A percentile compares a stretch with the other conserved stretches of the same genome.
phyloP scores from a whole-genome alignment of 2,113 vertebrate genomes.

The Eretmochelys imbricata region DNA sequence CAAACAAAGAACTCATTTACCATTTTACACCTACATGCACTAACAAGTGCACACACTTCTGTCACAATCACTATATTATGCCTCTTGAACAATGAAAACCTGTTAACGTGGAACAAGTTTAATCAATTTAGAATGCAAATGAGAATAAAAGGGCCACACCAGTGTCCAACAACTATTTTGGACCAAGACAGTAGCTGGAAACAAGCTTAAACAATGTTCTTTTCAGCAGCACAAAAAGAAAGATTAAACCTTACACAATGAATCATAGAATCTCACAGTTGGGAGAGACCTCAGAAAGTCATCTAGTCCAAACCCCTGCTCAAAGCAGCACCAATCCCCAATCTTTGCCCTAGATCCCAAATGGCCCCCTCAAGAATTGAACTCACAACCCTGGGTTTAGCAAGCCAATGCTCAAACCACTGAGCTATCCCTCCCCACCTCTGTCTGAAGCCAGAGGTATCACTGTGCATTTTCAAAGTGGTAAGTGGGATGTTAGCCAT shows the following conservation, averaged over 20 bases:
- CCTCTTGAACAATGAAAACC: constrained; percentile 49
- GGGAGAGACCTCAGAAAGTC: too few relatives aligned
- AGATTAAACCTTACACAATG: neutral
- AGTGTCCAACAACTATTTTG: neutral
- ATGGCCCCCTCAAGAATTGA: too few relatives aligned
- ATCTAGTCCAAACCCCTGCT: too few relatives aligned
- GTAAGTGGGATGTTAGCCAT: neutral
- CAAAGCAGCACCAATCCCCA: too few relatives aligned
- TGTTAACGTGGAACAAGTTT: constrained; percentile 59
- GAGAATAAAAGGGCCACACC: constrained; percentile 47
- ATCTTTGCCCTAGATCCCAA: too few relatives aligned
- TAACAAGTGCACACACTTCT: constrained; percentile 59
- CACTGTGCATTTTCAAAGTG: neutral
- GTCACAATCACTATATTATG: constrained; percentile 57
- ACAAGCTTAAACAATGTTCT: constrained; percentile 21
- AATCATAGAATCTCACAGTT: too few relatives aligned
- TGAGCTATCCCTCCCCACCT: too few relatives aligned
- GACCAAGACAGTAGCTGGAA: constrained; percentile 27
- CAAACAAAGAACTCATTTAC: constrained; percentile 63
- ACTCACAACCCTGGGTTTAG: too few relatives aligned
- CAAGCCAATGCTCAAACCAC: too few relatives aligned
- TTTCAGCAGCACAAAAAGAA: constrained; percentile 19
- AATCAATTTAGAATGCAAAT: constrained; percentile 72
- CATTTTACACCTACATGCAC: constrained; percentile 46
- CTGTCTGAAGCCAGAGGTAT: neutral